Conservation (phyloP, 2,797 vertebrate genomes). For the Acanthopagrus latus region DNA sequence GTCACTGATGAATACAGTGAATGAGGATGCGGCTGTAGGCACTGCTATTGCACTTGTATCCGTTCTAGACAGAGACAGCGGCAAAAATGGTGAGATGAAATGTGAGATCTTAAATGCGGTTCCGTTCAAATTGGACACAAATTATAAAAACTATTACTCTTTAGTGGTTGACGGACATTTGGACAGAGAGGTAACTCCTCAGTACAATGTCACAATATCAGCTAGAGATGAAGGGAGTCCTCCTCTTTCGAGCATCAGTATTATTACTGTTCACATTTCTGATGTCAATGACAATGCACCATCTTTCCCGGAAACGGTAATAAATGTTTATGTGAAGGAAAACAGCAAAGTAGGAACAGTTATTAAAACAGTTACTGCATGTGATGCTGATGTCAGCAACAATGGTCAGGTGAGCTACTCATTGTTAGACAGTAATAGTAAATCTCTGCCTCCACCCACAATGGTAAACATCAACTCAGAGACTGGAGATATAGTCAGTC, state of each 20-base stretch:
- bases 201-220: slow-evolving; percentile 88
- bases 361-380: slow-evolving; percentile 74
- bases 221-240: slow-evolving; percentile 89
- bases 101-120: slow-evolving; percentile 80
- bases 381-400: slow-evolving; percentile 84
- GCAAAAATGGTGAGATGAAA: slow-evolving; percentile 85
- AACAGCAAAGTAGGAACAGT: slow-evolving; percentile 85
- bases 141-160: slow-evolving; percentile 91
- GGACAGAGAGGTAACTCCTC: slow-evolving; percentile 85
- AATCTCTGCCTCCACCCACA: slow-evolving; percentile 20
- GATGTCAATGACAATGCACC: slow-evolving; percentile 91
- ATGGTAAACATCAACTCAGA: slow-evolving; percentile 63
- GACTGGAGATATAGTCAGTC: slow-evolving; percentile 35
- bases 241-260: slow-evolving; percentile 84
- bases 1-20: slow-evolving; percentile 85
- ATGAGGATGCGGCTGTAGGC: slow-evolving; percentile 84
- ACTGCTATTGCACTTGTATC: slow-evolving; percentile 91
- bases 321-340: slow-evolving; percentile 88
- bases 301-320: slow-evolving; percentile 80
- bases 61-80: slow-evolving; percentile 89
- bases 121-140: slow-evolving; percentile 88
- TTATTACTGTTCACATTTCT: slow-evolving; percentile 84
- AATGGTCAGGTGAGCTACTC: slow-evolving; percentile 87
- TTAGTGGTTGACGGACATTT: slow-evolving; percentile 87
- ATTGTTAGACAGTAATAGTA: slow-evolving; percentile 55